Evolutionary conservation across 2,888 invertebrate species (phyloP).

Genomic region (Biston betularia): DNA sequence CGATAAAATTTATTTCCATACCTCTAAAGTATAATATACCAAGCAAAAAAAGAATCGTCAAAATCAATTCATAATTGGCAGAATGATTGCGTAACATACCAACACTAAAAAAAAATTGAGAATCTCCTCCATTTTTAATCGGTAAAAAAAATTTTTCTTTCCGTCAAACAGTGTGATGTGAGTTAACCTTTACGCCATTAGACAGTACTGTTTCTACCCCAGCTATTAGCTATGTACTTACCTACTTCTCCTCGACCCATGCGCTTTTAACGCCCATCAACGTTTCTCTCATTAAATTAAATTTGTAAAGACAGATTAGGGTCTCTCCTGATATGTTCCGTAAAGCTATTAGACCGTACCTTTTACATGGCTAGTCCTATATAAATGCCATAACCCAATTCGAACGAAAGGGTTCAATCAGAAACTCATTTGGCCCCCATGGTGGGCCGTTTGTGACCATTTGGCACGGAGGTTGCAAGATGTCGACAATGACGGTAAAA

Average conservation of each 20-base stretch:
- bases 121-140: no score
- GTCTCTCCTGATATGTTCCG: conserved; percentile 47
- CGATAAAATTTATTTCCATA: no score
- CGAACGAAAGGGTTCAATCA: conserved; percentile 56
- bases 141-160: no score
- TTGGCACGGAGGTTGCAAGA: conserved; percentile 43
- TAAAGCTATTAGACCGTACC: conserved; percentile 52
- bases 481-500: conserved; percentile 46
- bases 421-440: conserved; percentile 57
- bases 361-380: conserved; percentile 50
- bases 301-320: conserved; percentile 47
- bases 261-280: conserved; percentile 43
- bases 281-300: conserved; percentile 45
- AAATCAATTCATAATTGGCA: no score
- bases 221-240: conserved; percentile 18
- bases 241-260: conserved; percentile 32
- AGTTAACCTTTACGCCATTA: neutral
- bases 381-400: conserved; percentile 51
- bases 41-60: no score
- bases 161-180: no score
- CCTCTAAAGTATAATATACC: no score
- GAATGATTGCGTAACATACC: no score
- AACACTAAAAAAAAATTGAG: no score
- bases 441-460: conserved; percentile 42
- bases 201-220: neutral